Conservation (phyloP, 2,888 invertebrate species). For the Petrolisthes manimaculis region DNA sequence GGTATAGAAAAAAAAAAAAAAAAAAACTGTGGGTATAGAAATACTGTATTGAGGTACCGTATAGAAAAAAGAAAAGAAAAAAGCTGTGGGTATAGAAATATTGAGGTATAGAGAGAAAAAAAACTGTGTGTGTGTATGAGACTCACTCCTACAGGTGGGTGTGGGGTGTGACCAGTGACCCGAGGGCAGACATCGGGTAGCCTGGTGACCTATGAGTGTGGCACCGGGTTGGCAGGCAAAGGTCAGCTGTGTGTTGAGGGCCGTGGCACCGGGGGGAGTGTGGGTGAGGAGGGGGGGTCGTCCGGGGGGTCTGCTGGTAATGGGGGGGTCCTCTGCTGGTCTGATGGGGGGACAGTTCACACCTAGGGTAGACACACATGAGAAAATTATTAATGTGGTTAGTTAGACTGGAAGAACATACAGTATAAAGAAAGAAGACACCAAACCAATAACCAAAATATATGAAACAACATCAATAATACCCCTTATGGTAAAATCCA, state of each 20-base stretch:
- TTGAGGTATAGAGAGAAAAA: too few species aligned
- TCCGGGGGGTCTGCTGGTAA: not conserved
- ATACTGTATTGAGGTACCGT: too few species aligned
- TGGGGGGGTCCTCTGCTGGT: not conserved
- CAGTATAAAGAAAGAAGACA: too few species aligned
- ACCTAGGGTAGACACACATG: not conserved
- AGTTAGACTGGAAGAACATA: too few species aligned
- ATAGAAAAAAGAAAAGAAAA: too few species aligned
- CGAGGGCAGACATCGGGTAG: conserved; percentile 82
- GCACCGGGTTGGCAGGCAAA: conserved; percentile 87
- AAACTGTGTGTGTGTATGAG: not conserved
- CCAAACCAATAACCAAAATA: too few species aligned
- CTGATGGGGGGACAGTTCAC: conserved; percentile 47
- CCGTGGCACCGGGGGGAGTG: conserved; percentile 72
- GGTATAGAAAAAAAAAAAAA: too few species aligned
- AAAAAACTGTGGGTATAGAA: too few species aligned
- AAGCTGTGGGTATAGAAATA: too few species aligned
- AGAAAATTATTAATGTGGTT: too few species aligned
- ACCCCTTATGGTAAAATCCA: too few species aligned
- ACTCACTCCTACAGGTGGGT: conserved; percentile 71
- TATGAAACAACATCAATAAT: too few species aligned
- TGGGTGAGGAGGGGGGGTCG: not conserved
- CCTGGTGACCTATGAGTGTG: conserved; percentile 81
- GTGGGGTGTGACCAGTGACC: conserved; percentile 88
- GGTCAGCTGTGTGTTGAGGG: conserved; percentile 80